Percentiles rank a stretch among this genome's conserved stretches.
phyloP scores from a whole-genome alignment of 2,797 vertebrate species.

The Prionace glauca region DNA sequence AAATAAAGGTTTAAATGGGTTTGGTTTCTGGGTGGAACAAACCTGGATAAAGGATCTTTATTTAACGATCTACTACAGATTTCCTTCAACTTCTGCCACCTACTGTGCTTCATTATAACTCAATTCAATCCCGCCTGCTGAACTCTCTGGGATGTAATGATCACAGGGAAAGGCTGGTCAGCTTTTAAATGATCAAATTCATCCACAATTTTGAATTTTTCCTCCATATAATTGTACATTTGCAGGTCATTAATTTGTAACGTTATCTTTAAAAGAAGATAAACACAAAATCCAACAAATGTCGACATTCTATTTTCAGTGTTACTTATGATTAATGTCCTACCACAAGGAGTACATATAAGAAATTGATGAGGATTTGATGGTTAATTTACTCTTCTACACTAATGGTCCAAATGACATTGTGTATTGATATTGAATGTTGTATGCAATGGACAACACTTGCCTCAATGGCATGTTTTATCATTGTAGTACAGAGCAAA shows the following conservation, averaged over 20 bases:
- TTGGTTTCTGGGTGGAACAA: not conserved
- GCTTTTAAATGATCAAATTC: not conserved
- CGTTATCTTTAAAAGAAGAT: not conserved
- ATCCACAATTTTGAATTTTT: not conserved
- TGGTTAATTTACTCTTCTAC: not conserved
- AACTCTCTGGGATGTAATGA: not conserved
- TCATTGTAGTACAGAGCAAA: not conserved
- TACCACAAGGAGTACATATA: not conserved
- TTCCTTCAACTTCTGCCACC: not conserved
- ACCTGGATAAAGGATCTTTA: not conserved
- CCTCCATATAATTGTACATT: not conserved
- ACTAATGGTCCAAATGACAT: not conserved
- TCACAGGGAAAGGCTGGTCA: not conserved
- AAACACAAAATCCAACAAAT: not conserved
- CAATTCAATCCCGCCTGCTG: not conserved
- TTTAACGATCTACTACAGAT: not conserved
- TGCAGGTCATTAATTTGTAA: not conserved
- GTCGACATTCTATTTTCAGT: not conserved
- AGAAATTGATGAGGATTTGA: not conserved
- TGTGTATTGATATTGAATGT: not conserved
- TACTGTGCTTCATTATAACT: not conserved
- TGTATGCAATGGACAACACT: not conserved
- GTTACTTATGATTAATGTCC: not conserved
- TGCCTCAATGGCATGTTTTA: not conserved
- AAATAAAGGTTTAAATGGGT: not conserved